Evolutionary conservation across 2,888 invertebrate species (phyloP).

Genomic region (Ophion costatus): DNA sequence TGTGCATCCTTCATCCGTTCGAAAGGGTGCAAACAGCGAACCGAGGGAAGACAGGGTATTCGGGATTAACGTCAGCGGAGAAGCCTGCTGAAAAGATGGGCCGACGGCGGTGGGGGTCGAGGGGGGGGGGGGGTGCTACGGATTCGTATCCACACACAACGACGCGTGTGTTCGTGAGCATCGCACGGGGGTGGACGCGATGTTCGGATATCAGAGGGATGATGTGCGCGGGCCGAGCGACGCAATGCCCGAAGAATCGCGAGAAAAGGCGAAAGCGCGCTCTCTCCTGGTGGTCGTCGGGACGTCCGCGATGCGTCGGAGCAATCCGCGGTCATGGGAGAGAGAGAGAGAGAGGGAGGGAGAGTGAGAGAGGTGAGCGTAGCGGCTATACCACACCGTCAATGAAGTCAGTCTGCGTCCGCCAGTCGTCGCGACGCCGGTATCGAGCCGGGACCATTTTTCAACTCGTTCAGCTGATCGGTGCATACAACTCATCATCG

Average conservation of each 20-base stretch:
- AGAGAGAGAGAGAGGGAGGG: conserved; percentile 17
- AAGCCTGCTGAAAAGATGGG: conserved; percentile 59
- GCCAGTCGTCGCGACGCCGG: conserved; percentile 75
- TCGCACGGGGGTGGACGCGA: conserved; percentile 40
- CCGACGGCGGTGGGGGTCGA: conserved; percentile 33
- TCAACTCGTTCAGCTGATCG: neutral
- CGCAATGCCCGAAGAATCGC: conserved; percentile 70
- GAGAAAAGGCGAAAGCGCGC: conserved; percentile 73
- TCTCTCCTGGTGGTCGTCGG: conserved; percentile 64
- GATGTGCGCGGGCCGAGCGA: conserved; percentile 74
- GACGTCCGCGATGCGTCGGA: conserved; percentile 65
- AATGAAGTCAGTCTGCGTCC: conserved; percentile 76
- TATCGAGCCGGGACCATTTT: conserved; percentile 49
- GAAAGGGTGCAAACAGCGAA: conserved; percentile 39
- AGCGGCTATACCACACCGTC: conserved; percentile 66
- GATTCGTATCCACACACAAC: neutral
- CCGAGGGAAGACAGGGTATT: conserved; percentile 3
- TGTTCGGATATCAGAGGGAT: conserved; percentile 71
- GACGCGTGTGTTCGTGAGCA: conserved; percentile 42
- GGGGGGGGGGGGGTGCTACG: conserved; percentile 49
- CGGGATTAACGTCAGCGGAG: conserved; percentile 19
- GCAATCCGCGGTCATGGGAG: conserved; percentile 34
- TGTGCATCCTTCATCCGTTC: conserved; percentile 42
- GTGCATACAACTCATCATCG: neutral
- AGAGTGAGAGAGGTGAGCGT: conserved; percentile 57